Conservation (phyloP, 2,113 vertebrate species). For the Galemys pyrenaicus region DNA sequence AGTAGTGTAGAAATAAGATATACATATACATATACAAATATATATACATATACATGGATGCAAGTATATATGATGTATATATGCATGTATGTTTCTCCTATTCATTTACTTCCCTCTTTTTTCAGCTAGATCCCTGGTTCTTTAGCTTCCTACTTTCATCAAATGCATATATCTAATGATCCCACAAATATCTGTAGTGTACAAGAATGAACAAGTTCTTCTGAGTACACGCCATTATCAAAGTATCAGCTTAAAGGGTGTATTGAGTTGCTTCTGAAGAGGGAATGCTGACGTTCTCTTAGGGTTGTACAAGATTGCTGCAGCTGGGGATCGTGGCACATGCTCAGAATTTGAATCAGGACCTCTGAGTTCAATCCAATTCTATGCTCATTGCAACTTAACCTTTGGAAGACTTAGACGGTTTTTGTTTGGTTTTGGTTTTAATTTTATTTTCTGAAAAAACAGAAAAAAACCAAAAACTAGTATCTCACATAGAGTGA, state of each 20-base stretch:
- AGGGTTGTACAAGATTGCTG: too few species aligned
- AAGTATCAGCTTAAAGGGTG: not conserved
- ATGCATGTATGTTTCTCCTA: not conserved
- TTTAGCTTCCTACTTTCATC: not conserved
- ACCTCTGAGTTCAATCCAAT: not conserved
- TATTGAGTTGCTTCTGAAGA: not conserved
- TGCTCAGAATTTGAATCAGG: not conserved
- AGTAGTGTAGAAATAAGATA: not conserved
- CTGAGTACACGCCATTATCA: not conserved
- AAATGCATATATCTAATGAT: fast-evolving
- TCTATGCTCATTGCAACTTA: not conserved
- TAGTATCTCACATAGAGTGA: not conserved
- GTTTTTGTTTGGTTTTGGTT: not conserved
- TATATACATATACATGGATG: too few species aligned
- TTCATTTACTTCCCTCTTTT: not conserved
- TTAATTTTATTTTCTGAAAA: not conserved
- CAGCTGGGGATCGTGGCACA: fast-evolving
- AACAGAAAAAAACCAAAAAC: not conserved
- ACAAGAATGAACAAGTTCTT: not conserved
- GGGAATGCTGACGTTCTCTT: not conserved
- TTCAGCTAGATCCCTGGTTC: not conserved
- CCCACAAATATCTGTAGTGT: not conserved
- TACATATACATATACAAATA: too few species aligned
- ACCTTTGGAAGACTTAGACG: not conserved
- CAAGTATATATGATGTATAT: not conserved